Evolutionary conservation across 1,140 invertebrate species (phyloP).

Genomic region (Drosophila setifemur): DNA sequence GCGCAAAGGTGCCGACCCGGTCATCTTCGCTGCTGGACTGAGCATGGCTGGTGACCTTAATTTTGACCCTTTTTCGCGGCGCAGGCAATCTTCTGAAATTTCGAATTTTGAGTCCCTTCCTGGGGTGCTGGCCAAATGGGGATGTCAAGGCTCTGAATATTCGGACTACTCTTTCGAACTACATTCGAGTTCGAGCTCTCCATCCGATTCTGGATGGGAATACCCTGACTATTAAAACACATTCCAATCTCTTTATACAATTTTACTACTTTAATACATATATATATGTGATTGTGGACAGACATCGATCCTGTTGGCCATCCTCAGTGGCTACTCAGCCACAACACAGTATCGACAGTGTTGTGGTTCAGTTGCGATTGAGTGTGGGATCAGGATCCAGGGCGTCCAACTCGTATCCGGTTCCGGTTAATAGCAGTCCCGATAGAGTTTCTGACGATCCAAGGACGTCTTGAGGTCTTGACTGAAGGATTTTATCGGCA

Average conservation of each 20-base stretch:
- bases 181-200: too few species aligned
- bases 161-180: too few species aligned
- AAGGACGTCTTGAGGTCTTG: not conserved
- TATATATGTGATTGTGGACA: not conserved
- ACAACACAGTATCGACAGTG: not conserved
- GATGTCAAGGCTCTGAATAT: too few species aligned
- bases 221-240: not conserved
- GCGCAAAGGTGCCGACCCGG: too few species aligned
- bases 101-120: too few species aligned
- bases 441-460: constrained; percentile 1
- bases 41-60: constrained; percentile 8
- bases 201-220: too few species aligned
- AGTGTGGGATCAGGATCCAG: not conserved
- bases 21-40: too few species aligned
- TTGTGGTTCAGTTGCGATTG: not conserved
- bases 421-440: constrained; percentile 10
- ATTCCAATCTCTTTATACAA: not conserved
- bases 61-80: constrained; percentile 1
- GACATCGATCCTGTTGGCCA: not conserved
- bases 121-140: too few species aligned
- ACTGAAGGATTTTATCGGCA: not conserved
- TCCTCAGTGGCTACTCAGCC: constrained; percentile 5
- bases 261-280: constrained; percentile 19
- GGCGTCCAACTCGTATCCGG: not conserved
- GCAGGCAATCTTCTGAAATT: constrained; percentile 1